Evolutionary conservation across 2,888 invertebrate species (phyloP).

Genomic region (Caenorhabditis drosophilae): DNA sequence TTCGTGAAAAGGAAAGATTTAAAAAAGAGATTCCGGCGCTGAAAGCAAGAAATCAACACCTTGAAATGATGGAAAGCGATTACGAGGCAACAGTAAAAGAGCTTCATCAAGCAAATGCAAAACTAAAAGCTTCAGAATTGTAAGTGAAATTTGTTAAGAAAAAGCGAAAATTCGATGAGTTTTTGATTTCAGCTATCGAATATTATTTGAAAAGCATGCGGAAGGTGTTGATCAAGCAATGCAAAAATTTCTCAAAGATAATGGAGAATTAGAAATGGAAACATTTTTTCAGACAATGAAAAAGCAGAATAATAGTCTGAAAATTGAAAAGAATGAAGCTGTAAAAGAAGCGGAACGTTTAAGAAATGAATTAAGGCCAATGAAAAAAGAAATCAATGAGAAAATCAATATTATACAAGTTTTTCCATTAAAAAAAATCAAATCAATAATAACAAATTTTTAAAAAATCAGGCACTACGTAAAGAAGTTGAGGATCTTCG

Average conservation of each 20-base stretch:
- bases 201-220: conserved; percentile 1
- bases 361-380: background rate
- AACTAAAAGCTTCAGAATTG: conserved; percentile 28
- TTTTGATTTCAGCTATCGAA: conserved; percentile 22
- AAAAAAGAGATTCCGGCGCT: conserved; percentile 14
- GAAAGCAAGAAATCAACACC: conserved; percentile 10
- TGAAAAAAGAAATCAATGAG: conserved; percentile 4
- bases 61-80: conserved; percentile 12
- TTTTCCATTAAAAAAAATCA: background rate
- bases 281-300: conserved; percentile 24
- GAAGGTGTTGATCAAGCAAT: conserved; percentile 16
- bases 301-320: conserved; percentile 11
- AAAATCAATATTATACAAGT: conserved; percentile 4
- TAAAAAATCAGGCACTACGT: background rate
- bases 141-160: conserved; percentile 9
- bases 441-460: background rate
- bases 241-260: conserved; percentile 8
- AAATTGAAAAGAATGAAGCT: background rate
- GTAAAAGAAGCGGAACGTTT: conserved; percentile 11
- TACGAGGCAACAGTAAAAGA: conserved; percentile 4
- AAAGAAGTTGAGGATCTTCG: conserved; percentile 7
- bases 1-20: conserved; percentile 21
- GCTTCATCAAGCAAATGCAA: conserved; percentile 1
- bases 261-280: conserved; percentile 14
- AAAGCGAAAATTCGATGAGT: background rate